Conservation (phyloP, 2,797 vertebrate genomes). For the Crocidura indochinensis region DNA sequence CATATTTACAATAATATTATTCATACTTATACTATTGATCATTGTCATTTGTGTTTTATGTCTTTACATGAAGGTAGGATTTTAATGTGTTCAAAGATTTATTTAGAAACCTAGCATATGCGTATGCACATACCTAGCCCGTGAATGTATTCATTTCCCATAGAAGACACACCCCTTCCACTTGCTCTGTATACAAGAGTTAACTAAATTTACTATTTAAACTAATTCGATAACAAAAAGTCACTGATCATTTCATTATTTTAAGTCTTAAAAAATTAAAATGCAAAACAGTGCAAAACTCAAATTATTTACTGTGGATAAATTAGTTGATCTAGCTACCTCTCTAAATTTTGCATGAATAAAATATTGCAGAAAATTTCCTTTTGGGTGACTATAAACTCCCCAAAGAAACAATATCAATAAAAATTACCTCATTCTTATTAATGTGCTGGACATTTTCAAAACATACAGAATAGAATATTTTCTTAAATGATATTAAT, state of each 20-base stretch:
- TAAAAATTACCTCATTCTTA: constrained; percentile 79
- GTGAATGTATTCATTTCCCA: constrained; percentile 36
- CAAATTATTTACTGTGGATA: constrained; percentile 83
- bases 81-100: neutral
- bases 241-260: constrained; percentile 74
- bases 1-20: no score
- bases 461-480: constrained; percentile 64
- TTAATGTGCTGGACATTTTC: constrained; percentile 70
- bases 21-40: neutral
- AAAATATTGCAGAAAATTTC: constrained; percentile 81
- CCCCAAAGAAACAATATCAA: constrained; percentile 67
- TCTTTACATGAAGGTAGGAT: neutral
- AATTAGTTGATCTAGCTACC: constrained; percentile 77
- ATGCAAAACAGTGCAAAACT: constrained; percentile 77
- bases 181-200: neutral
- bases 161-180: neutral
- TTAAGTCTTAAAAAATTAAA: constrained; percentile 73
- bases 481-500: constrained; percentile 71
- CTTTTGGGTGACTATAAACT: constrained; percentile 77
- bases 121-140: neutral
- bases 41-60: neutral
- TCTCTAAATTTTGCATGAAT: constrained; percentile 80
- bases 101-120: neutral
- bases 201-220: constrained; percentile 70
- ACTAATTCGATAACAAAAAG: constrained; percentile 61